These are phyloP conservation scores for Archips xylosteana DNA, from an alignment of 2,888 invertebrate species.

Conservation along the genomic window DNA sequence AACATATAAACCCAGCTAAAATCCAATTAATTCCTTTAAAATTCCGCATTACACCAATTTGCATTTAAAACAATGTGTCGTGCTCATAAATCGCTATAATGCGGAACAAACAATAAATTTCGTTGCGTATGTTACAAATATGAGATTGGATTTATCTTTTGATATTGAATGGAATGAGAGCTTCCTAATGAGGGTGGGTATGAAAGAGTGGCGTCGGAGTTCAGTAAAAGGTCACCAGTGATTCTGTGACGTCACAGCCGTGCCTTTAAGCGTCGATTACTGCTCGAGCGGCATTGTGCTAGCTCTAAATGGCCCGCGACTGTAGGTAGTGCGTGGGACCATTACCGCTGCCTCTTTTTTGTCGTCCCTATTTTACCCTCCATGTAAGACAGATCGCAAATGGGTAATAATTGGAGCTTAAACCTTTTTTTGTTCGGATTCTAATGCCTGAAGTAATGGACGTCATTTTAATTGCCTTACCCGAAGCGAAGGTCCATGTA, in stretches of 20 bases:
- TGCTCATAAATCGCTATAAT: slow-evolving; percentile 39
- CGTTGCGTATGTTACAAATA: slow-evolving; percentile 22
- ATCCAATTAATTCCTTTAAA: slow-evolving; percentile 35
- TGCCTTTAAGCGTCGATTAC: slow-evolving; percentile 74
- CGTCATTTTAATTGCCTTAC: slow-evolving; percentile 61
- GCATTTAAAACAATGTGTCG: slow-evolving; percentile 40
- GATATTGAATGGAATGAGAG: slow-evolving; percentile 11
- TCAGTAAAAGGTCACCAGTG: slow-evolving; percentile 54
- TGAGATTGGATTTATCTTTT: slow-evolving; percentile 27
- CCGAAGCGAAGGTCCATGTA: slow-evolving; percentile 21
- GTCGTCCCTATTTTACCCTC: slow-evolving; percentile 67
- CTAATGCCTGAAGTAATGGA: slow-evolving; percentile 64
- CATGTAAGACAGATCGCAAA: slow-evolving; percentile 78
- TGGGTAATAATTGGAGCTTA: slow-evolving; percentile 79
- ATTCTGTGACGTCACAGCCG: slow-evolving; percentile 59
- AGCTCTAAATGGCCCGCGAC: slow-evolving; percentile 67
- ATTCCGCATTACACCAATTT: slow-evolving; percentile 36
- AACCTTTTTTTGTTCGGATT: slow-evolving; percentile 73
- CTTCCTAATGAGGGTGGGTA: slow-evolving; percentile 58
- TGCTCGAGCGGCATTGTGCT: slow-evolving; percentile 71
- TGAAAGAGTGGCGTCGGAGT: slow-evolving; percentile 59
- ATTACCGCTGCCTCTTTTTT: slow-evolving; percentile 76
- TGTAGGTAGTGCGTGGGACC: slow-evolving; percentile 65
- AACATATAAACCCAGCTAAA: slow-evolving; percentile 10
- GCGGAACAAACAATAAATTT: slow-evolving; percentile 32